Percentiles rank a stretch among this genome's conserved stretches.
phyloP scores from a whole-genome alignment of 2,888 invertebrate genomes.

The Drosophila algonquin region DNA sequence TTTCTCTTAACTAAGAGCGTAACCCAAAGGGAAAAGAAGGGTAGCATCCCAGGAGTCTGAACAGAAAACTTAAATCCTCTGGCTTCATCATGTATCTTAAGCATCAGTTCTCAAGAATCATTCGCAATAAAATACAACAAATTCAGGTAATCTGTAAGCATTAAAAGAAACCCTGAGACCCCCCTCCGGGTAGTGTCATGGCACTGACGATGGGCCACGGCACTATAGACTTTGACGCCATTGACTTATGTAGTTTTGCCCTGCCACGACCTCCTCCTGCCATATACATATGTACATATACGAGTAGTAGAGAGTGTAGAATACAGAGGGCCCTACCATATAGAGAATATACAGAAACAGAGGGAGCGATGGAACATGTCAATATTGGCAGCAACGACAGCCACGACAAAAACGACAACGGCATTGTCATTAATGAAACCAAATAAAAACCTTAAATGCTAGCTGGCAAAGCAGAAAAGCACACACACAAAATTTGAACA shows the following conservation, averaged over 20 bases:
- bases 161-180: not conserved
- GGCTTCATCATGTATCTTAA: not conserved
- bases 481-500: slow-evolving; percentile 24
- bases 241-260: slow-evolving; percentile 21
- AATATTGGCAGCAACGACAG: slow-evolving; percentile 54
- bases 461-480: slow-evolving; percentile 44
- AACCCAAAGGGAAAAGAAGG: no score
- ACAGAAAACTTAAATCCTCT: not conserved
- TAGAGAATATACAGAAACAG: not conserved
- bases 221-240: not conserved
- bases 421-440: slow-evolving; percentile 63
- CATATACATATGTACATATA: not conserved
- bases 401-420: slow-evolving; percentile 18
- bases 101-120: not conserved
- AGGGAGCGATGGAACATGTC: slow-evolving; percentile 53
- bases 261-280: not conserved
- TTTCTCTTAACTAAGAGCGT: no score
- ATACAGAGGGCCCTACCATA: not conserved
- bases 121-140: not conserved
- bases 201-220: not conserved
- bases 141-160: not conserved
- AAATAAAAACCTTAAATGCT: slow-evolving; percentile 72
- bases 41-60: not conserved
- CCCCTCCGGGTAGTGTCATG: not conserved
- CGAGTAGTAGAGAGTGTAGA: not conserved